These are phyloP conservation scores for Drosophila nikananu DNA, from an alignment of 1,140 invertebrate species.

Conservation along the genomic window DNA sequence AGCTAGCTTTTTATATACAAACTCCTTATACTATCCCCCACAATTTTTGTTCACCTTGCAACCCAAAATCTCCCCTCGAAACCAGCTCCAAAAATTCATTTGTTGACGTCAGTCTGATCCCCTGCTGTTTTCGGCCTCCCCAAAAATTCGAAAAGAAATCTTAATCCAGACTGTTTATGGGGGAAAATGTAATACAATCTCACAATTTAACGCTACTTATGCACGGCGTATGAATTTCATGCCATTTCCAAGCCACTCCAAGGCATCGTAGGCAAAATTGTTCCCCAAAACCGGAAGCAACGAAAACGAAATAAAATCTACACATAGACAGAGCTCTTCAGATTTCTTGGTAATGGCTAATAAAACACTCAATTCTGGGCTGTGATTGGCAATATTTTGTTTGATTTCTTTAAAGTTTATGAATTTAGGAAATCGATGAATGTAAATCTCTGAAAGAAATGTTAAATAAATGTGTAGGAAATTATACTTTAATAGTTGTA, in stretches of 20 bases:
- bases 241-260: conserved; percentile 50
- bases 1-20: neutral
- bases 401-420: neutral
- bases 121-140: conserved; percentile 16
- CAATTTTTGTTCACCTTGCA: neutral
- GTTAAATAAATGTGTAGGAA: too few species aligned
- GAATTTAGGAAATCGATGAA: neutral
- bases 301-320: conserved; percentile 37
- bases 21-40: neutral
- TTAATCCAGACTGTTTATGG: conserved; percentile 41
- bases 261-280: conserved; percentile 5
- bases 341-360: conserved; percentile 15
- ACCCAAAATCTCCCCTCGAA: neutral
- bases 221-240: conserved; percentile 60
- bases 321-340: conserved; percentile 21
- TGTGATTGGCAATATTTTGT: neutral
- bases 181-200: conserved; percentile 63
- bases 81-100: conserved; percentile 20
- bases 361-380: neutral
- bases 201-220: conserved; percentile 69
- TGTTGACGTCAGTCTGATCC: conserved; percentile 29
- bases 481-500: too few species aligned
- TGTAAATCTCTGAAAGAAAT: too few species aligned
- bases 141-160: conserved; percentile 33
- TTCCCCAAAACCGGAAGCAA: conserved; percentile 20